Evolutionary conservation across 92 coral and sea anemone genomes (phyloP), one percentile per base, ranked within the genome.

Genomic region (Actinernus sp.): DNA sequence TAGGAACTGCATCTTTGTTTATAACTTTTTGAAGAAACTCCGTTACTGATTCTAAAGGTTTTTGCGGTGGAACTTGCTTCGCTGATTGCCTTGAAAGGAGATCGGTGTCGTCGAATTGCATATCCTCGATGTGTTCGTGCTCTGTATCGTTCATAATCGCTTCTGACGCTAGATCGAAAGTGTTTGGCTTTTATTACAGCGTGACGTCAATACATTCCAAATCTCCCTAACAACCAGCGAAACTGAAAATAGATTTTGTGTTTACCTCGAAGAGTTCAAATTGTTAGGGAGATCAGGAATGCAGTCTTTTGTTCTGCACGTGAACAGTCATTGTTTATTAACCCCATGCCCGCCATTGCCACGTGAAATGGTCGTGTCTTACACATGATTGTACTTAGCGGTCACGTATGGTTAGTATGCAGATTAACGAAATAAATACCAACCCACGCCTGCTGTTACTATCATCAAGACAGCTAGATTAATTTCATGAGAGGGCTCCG

Each of bases 41-140:
- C 0, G 70, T 5, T 46, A 46, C 45, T 53, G 83, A 30, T 67
- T 56, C 63, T 7, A 77, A 0, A 0, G 50, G 68, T 56, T 58
- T 77, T 36, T 48, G 52, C 0, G 1, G 56, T 11, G 84, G 84
- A 58, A 55, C 84, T 57, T 55, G 75, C 10, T 22, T 77, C 25
- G 26, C 63, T 6, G 30, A 17, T 1, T 31, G 77, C 0, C 38
- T 21, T 59, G 71, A 58, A 55, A 67, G 25, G 6, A 78, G 26
- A 43, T 78, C 85, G 63, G 63, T 58, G 49, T 32, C 56, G 47
- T 66, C 85, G 63, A 67, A 78, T 50, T 58, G 68, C 69, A 66
- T 65, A 66, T 77, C 55, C 19, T 77, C 84, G n/a, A 16, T 77
- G 12, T 70, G 57, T 17, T 41, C 78, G 34, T 43, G 10, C 68